Evolutionary conservation across 1,140 invertebrate genomes (phyloP).

Genomic region (Monomorium pharaonis): DNA sequence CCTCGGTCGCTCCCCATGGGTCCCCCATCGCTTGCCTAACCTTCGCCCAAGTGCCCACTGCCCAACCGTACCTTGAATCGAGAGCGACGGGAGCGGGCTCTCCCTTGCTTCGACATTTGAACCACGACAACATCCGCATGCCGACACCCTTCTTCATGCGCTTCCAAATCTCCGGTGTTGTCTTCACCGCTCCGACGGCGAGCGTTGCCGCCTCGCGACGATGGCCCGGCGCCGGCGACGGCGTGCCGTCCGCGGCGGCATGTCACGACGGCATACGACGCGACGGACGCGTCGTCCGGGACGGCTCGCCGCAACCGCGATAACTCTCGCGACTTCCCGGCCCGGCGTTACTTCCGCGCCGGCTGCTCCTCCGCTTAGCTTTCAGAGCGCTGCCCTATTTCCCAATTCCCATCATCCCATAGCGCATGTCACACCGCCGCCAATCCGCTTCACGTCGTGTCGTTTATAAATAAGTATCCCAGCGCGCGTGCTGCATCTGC

Average conservation of each 20-base stretch:
- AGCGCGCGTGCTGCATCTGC: neutral
- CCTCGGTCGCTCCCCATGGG: no score
- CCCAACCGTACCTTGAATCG: constrained; percentile 79
- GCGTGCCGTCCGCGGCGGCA: neutral
- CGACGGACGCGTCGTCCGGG: neutral
- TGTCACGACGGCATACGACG: neutral
- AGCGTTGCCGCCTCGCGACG: neutral
- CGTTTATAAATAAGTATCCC: constrained; percentile 57
- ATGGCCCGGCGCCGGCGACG: no score
- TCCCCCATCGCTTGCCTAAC: neutral
- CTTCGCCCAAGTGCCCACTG: no score
- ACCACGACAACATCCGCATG: neutral
- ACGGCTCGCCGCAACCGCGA: neutral
- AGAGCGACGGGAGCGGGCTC: constrained; percentile 74
- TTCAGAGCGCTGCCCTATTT: constrained; percentile 63
- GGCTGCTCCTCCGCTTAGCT: neutral
- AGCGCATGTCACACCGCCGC: constrained; percentile 65
- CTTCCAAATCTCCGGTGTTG: no score
- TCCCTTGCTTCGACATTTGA: constrained; percentile 79
- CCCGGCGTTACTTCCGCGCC: constrained; percentile 21
- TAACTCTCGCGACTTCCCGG: constrained; percentile 19
- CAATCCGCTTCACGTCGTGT: neutral
- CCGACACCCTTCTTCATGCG: no score
- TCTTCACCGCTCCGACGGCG: neutral
- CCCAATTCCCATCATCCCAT: no score